Percentiles rank a stretch among this genome's conserved stretches.
Evolutionary conservation across 2,888 invertebrate genomes (phyloP).

Genomic region (Arrhopalites spinosus): DNA sequence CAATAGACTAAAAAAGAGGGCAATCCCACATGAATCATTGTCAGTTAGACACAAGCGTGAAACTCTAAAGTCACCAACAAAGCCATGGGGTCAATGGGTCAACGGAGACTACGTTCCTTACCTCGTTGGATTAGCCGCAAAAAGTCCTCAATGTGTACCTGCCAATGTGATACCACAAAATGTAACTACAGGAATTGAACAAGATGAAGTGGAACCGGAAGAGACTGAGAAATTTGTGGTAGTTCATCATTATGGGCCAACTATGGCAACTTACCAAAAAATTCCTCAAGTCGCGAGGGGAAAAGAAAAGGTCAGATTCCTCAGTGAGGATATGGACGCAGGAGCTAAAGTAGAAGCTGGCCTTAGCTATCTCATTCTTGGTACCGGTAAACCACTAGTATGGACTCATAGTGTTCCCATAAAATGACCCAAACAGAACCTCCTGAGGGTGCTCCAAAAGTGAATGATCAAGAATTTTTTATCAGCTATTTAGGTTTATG

Average conservation of each 20-base stretch:
- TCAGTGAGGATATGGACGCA: not conserved
- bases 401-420: too few species aligned
- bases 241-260: not conserved
- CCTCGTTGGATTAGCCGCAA: not conserved
- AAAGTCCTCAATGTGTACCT: not conserved
- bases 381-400: not conserved
- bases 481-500: too few species aligned
- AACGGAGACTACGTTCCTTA: conserved; percentile 9
- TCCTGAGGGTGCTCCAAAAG: too few species aligned
- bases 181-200: not conserved
- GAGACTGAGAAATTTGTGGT: not conserved
- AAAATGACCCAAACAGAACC: too few species aligned
- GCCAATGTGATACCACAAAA: not conserved
- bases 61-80: not conserved
- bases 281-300: not conserved
- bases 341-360: not conserved
- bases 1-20: not conserved
- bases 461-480: too few species aligned
- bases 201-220: not conserved
- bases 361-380: not conserved
- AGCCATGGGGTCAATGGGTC: conserved; percentile 2
- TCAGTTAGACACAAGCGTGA: not conserved
- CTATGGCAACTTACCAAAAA: not conserved
- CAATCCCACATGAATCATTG: not conserved
- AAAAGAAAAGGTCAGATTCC: not conserved